Evolutionary conservation across 2,888 invertebrate species (phyloP), one percentile per base, ranked within the genome.

Genomic region (Eupithecia inturbata): DNA sequence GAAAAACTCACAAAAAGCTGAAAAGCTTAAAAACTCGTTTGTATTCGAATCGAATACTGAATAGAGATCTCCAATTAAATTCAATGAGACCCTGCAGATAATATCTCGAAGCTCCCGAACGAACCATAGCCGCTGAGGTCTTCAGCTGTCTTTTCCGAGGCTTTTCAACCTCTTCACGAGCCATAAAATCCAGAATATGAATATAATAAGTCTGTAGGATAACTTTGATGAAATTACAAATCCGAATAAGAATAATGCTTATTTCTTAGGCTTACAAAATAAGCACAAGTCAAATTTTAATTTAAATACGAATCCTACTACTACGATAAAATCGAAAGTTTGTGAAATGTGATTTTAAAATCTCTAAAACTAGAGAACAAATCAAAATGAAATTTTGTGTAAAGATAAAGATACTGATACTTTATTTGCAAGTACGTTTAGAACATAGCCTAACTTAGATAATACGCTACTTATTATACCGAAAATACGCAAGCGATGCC

Each of bases 161-260:
- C 76, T 71, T 73, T 76, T 73, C 71, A 76, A 69, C 39, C 67
- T 19, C 69, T 67, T 73, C 71, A 67, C 49, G 69, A 68, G 10
- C 66, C 71, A 73, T 76, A 73, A 76, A 76, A n/a, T 67, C 39
- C 73, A 68, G 75, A 75, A 69, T 73, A 76, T 76, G 73, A 76
- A 76, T 73, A 67, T 73, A 71, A 73, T 73, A 73, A 64, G 68
- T 71, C 63, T 22, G 71, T 68, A 73, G 57, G 68, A 72, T 73
- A 49, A 63, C 71, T 73, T 68, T 71, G 66, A 71, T 64, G 22
- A 71, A 71, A 39, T 66, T 26, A 26, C 66, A 41, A 39, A 39
- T 14, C 39, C 0, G 39, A 12, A 39, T 12, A n/a, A n/a, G n/a
- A 49, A 49, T 41, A 41, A 41, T 19, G 41, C 19, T n/a, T 49